Evolutionary conservation across 2,888 invertebrate species (phyloP).

Genomic region (Rotaria macrura): DNA sequence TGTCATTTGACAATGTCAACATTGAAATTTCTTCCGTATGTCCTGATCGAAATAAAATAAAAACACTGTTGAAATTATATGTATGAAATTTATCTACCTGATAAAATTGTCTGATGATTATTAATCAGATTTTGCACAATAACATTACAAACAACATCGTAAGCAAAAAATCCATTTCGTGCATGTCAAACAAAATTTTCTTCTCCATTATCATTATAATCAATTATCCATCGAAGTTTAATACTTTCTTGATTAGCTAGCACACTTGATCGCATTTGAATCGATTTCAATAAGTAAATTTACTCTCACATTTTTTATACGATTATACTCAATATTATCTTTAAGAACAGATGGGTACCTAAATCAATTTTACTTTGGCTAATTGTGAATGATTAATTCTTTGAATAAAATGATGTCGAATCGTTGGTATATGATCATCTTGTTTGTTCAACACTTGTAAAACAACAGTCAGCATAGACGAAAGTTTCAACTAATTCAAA

Average conservation of each 20-base stretch:
- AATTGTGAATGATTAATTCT: neutral
- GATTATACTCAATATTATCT: no score
- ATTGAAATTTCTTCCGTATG: slow-evolving; percentile 31
- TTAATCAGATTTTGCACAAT: slow-evolving; percentile 46
- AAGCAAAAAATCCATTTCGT: slow-evolving; percentile 47
- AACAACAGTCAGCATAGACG: neutral
- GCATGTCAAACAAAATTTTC: slow-evolving; percentile 48
- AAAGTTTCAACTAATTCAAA: neutral
- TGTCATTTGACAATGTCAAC: slow-evolving; percentile 29
- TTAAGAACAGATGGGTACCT: no score
- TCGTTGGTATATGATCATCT: neutral
- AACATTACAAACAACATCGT: slow-evolving; percentile 45
- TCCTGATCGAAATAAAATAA: slow-evolving; percentile 17
- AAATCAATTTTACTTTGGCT: neutral
- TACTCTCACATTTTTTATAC: no score
- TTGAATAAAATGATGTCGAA: neutral
- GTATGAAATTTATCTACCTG: slow-evolving; percentile 34
- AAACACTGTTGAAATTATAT: neutral
- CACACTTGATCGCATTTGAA: no score
- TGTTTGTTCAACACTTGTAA: neutral
- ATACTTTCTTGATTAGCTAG: slow-evolving; percentile 47
- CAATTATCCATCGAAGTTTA: slow-evolving; percentile 43
- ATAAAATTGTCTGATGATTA: slow-evolving; percentile 44
- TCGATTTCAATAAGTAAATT: no score
- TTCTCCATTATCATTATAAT: slow-evolving; percentile 48